Base-by-base conservation (phyloP, 1,140 invertebrate genomes). In the Drosophila ercepeae region DNA sequence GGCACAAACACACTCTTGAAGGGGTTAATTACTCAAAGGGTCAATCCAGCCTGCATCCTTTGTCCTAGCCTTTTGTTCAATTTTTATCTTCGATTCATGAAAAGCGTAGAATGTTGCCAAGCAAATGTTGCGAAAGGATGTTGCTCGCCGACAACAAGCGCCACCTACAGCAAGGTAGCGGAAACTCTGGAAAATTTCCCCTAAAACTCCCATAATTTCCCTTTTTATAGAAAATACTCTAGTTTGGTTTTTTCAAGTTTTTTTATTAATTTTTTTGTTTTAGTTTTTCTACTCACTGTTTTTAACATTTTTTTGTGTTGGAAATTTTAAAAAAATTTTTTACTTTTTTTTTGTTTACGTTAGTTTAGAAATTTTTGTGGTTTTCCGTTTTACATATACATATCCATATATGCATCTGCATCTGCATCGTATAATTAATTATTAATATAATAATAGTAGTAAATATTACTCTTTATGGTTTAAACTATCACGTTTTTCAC, bases 401-500 rank as follows among this genome's bases (percentile, higher is more conserved):
- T 72, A 52, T 50, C 57, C 50, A 52, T 77, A 54, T 76, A 71
- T 69, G 71, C 73, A 52, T 50, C 57, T 44, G 48, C 76, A 54
- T 76, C 65, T 69, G 71, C 73, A 75, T 75, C 68, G 44, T 86
- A 88, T 74, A 88, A 81, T 82, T 81, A 86, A 86, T 86, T 86
- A 86, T 86, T 86, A 79, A 86, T 86, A 86, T 86, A 86, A 86
- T 86, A 88, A 86, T 86, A 88, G 78, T 81, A 81, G 82, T 86
- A 86, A 86, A 88, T 82, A 86, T 86, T 86, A 86, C 84, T 81
- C 77, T 88, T 88, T 86, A 86, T 82, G 82, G 82, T 86, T 86
- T 86, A 86, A 88, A 88, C 82, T 86, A 86, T 86, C 82, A 86
- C 82, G 82, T 77, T 86, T 88, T 88, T 86, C 82, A 88, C 82